Percentiles rank a stretch among this genome's conserved stretches.
Conservation (phyloP, 2,113 vertebrate genomes). For the Hemiscyllium ocellatum region DNA sequence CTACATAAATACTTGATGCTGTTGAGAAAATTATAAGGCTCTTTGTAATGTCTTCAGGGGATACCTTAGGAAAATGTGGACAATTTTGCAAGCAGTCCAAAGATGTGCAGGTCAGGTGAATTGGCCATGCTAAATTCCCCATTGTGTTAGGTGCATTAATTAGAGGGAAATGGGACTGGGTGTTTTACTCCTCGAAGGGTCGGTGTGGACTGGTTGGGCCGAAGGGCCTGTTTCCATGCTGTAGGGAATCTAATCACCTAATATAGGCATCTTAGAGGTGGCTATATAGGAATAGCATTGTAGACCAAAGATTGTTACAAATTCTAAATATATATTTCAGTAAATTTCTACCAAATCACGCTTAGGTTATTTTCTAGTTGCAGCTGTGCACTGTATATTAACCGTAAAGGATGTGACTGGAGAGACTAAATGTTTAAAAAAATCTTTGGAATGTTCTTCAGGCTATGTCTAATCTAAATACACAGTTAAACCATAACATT, state of each 20-base stretch:
- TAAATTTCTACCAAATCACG: background rate
- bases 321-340: background rate
- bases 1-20: background rate
- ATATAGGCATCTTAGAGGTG: background rate
- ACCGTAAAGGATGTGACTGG: background rate
- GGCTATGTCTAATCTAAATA: background rate
- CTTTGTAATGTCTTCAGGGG: background rate
- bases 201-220: too few species aligned
- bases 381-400: background rate
- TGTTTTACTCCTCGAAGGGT: too few species aligned
- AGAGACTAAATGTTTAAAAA: conserved; percentile 3
- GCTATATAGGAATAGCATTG: background rate
- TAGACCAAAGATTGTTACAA: background rate
- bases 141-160: too few species aligned
- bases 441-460: conserved; percentile 34
- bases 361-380: background rate
- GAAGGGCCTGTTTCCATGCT: too few species aligned
- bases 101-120: too few species aligned
- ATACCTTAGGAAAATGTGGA: background rate
- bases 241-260: too few species aligned
- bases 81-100: background rate
- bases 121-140: too few species aligned
- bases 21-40: background rate
- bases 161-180: too few species aligned
- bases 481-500: background rate